Evolutionary conservation across 2,888 invertebrate species (phyloP).

Genomic region (Calameuta filiformis): DNA sequence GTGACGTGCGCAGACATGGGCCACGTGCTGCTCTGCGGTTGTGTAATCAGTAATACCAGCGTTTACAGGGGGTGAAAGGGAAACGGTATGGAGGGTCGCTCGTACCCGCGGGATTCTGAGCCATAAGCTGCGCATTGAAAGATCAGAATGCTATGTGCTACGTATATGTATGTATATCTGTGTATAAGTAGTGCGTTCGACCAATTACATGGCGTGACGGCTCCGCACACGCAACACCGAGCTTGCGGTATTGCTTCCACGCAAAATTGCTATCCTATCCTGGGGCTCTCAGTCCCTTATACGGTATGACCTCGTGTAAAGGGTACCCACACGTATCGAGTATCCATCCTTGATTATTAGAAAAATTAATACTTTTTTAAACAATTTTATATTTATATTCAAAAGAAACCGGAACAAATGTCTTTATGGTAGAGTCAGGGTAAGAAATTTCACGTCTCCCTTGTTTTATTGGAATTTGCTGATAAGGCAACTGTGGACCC

Average conservation of each 20-base stretch:
- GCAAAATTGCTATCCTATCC: background rate
- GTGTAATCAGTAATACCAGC: constrained; percentile 61
- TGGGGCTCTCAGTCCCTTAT: background rate
- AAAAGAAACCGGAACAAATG: background rate
- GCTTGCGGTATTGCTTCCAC: constrained; percentile 1
- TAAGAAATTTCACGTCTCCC: background rate
- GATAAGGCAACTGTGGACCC: background rate
- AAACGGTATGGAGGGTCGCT: background rate
- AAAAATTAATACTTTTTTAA: background rate
- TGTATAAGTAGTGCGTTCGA: constrained; percentile 23
- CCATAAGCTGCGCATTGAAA: constrained; percentile 32
- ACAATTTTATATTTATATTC: background rate
- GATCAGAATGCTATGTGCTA: constrained; percentile 32
- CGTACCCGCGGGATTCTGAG: constrained; percentile 1
- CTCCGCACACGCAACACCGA: background rate
- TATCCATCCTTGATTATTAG: background rate
- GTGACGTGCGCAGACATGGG: constrained; percentile 60
- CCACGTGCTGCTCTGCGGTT: constrained; percentile 62
- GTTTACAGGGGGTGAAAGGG: constrained; percentile 51
- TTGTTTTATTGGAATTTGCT: background rate
- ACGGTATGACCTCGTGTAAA: background rate
- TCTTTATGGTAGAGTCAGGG: background rate
- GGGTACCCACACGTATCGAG: background rate
- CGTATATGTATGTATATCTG: background rate
- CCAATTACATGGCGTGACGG: constrained; percentile 30